Percentiles rank a stretch among this genome's conserved stretches.
Conservation (phyloP, 2,888 invertebrate genomes). For the Holacanthella duospinosa region DNA sequence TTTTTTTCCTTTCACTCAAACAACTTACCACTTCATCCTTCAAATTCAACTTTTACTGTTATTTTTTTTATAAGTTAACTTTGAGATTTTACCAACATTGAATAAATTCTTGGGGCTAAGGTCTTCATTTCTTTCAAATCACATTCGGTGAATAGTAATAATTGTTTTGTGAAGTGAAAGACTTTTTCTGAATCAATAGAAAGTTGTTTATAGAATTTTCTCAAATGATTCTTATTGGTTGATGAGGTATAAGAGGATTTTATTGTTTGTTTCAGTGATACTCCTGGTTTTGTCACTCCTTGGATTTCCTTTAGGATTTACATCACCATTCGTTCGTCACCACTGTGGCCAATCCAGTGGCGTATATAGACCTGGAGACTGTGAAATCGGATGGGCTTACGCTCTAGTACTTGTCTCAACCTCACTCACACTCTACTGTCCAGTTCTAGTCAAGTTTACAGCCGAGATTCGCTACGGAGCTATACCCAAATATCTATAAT, state of each 20-base stretch:
- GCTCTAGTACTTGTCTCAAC: constrained; percentile 43
- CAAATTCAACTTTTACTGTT: not conserved
- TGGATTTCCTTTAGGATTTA: constrained; percentile 43
- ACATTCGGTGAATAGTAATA: no score
- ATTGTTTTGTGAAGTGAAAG: no score
- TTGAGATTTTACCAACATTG: no score
- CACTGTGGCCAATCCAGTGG: constrained; percentile 40
- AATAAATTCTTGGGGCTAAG: no score
- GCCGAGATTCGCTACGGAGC: constrained; percentile 20
- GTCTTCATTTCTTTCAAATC: no score
- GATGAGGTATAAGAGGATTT: no score
- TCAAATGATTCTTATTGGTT: no score
- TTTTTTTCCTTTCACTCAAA: constrained; percentile 3
- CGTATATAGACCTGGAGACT: constrained; percentile 41
- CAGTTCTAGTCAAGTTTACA: constrained; percentile 41
- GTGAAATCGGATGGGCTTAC: constrained; percentile 44
- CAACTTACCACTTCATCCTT: not conserved
- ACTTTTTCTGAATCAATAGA: no score
- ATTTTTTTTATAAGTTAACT: not conserved
- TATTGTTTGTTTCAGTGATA: constrained; percentile 40
- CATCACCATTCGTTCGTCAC: constrained; percentile 41
- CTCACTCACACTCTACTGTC: constrained; percentile 43
- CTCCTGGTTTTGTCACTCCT: constrained; percentile 42
- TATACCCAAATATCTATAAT: constrained; percentile 23
- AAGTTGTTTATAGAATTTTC: no score